A percentile compares a stretch with the other conserved stretches of the same genome.
phyloP scores from a whole-genome alignment of 2,888 invertebrate genomes.

The Lasioglossum morio region DNA sequence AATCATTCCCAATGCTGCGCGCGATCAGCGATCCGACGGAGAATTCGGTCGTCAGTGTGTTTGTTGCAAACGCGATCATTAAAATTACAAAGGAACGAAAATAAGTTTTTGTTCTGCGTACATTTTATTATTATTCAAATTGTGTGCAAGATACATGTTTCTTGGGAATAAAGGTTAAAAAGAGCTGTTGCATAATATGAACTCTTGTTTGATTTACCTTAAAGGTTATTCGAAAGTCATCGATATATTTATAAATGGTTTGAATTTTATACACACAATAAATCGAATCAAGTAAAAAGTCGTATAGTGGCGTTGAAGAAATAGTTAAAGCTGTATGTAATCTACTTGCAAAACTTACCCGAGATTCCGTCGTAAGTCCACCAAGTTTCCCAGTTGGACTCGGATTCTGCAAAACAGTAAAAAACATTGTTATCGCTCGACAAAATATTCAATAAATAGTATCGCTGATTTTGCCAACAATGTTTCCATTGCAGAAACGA shows the following conservation, averaged over 20 bases:
- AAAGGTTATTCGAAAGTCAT: neutral
- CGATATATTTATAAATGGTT: neutral
- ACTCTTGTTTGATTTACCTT: too few relatives aligned
- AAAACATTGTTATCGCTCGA: constrained; percentile 14
- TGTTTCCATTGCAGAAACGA: neutral
- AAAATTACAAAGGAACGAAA: neutral
- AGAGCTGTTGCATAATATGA: too few relatives aligned
- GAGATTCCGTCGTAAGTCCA: constrained; percentile 95
- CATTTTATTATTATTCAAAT: neutral
- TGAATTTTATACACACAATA: neutral
- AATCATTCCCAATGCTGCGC: neutral
- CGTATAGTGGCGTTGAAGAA: neutral
- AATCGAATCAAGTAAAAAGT: neutral
- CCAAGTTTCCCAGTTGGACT: constrained; percentile 95
- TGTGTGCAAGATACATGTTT: neutral
- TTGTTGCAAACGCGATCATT: neutral
- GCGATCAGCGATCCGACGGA: neutral
- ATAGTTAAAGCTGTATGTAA: neutral
- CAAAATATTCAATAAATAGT: neutral
- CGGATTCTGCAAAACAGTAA: constrained; percentile 87
- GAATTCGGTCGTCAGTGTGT: neutral
- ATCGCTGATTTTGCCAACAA: neutral
- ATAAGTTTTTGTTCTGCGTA: neutral
- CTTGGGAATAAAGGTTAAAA: neutral
- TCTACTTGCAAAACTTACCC: constrained; percentile 85